Conservation (phyloP, 2,888 invertebrate genomes). For the Mythimna ferrago region DNA sequence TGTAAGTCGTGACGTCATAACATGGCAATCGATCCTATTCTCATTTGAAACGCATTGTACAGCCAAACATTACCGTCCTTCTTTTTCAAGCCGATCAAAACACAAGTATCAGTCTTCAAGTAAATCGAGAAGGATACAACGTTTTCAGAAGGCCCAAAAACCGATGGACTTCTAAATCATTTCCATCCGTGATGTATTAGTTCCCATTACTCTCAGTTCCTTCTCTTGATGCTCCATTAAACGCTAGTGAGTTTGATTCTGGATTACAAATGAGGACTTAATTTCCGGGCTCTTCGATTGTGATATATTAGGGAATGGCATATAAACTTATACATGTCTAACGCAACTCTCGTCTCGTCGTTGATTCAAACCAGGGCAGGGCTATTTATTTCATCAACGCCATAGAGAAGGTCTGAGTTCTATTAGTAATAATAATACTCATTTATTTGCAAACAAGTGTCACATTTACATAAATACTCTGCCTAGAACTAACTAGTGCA, state of each 20-base stretch:
- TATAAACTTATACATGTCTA: neutral
- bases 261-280: constrained; percentile 26
- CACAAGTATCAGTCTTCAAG: neutral
- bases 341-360: too few species aligned
- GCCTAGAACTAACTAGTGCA: too few species aligned
- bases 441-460: too few species aligned
- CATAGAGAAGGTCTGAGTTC: too few species aligned
- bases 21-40: too few species aligned
- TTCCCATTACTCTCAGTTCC: constrained; percentile 29
- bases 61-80: too few species aligned
- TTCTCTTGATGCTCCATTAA: constrained; percentile 24
- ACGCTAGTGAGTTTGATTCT: constrained; percentile 25
- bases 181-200: constrained; percentile 33
- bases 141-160: neutral
- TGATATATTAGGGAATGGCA: neutral
- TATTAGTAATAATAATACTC: too few species aligned
- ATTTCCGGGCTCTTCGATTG: constrained; percentile 38
- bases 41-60: too few species aligned
- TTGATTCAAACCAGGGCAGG: too few species aligned
- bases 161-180: constrained; percentile 22
- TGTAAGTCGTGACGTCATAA: too few species aligned
- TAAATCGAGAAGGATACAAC: constrained; percentile 20
- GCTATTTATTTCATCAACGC: too few species aligned
- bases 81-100: neutral
- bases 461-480: too few species aligned